These are phyloP conservation scores for Macrochelys suwanniensis DNA, from an alignment of 2,797 vertebrate species.

Conservation along the genomic window DNA sequence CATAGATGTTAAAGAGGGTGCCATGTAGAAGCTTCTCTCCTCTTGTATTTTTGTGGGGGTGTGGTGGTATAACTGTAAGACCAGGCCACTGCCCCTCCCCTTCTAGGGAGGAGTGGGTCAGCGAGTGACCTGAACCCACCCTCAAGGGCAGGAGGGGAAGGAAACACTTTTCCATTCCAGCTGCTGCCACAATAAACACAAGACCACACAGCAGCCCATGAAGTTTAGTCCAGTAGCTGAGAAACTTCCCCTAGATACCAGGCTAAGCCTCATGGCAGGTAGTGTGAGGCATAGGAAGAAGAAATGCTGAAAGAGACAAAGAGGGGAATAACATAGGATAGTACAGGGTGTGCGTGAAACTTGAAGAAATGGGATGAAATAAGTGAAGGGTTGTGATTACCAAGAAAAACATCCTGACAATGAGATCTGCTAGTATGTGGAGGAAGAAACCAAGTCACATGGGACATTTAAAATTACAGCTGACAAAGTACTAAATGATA, in stretches of 20 bases:
- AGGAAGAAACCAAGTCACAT: background rate
- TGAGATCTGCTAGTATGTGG: background rate
- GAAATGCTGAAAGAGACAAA: background rate
- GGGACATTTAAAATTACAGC: background rate
- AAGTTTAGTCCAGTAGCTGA: background rate
- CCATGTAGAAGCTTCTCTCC: background rate
- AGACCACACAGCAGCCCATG: background rate
- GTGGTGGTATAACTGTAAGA: background rate
- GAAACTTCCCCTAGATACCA: background rate
- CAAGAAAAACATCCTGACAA: background rate
- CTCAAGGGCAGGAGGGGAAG: background rate
- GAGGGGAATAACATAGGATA: background rate
- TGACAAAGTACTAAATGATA: background rate
- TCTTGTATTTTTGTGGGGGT: background rate
- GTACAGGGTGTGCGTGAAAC: background rate
- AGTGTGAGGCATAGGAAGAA: background rate
- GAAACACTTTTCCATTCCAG: slow-evolving; percentile 1
- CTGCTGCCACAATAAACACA: background rate
- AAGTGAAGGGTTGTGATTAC: background rate
- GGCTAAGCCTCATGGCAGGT: background rate
- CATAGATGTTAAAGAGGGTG: background rate
- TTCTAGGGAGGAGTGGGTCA: background rate
- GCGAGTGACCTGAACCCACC: background rate
- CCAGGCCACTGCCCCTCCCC: background rate
- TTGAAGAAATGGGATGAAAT: background rate